Conservation (phyloP, 1,140 invertebrate species). For the Zaprionus ghesquierei region DNA sequence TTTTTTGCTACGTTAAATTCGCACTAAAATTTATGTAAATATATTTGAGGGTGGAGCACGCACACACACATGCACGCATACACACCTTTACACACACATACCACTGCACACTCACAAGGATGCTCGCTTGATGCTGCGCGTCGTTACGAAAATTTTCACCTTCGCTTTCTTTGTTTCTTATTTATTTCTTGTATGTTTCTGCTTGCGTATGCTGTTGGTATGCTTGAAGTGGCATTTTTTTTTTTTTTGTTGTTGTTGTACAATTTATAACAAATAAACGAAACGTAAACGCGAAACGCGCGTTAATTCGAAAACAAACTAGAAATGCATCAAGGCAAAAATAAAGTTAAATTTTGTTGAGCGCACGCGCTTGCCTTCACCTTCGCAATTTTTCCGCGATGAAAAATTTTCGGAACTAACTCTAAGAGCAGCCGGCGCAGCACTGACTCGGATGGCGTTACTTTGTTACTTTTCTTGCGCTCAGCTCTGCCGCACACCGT, state of each 20-base stretch:
- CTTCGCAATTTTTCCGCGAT: not conserved
- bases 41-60: slow-evolving; percentile 45
- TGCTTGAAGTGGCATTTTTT: not conserved
- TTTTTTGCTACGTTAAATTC: slow-evolving; percentile 24
- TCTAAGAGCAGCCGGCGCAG: slow-evolving; percentile 38
- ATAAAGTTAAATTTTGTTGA: slow-evolving; percentile 12
- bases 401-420: not conserved
- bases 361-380: slow-evolving; percentile 35
- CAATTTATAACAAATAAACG: not conserved
- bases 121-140: slow-evolving; percentile 53
- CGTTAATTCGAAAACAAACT: not conserved
- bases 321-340: slow-evolving; percentile 11
- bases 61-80: slow-evolving; percentile 28
- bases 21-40: slow-evolving; percentile 26
- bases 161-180: not conserved
- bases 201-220: too few relatives aligned
- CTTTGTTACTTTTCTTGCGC: slow-evolving; percentile 18
- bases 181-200: not conserved
- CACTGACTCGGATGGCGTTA: slow-evolving; percentile 16
- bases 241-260: not conserved
- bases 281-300: not conserved
- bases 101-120: slow-evolving; percentile 48
- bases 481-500: not conserved
- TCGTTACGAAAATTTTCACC: slow-evolving; percentile 1
- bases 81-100: slow-evolving; percentile 27